Conservation (phyloP, 2,888 invertebrate species). For the Pollenia griseotomentosa region DNA sequence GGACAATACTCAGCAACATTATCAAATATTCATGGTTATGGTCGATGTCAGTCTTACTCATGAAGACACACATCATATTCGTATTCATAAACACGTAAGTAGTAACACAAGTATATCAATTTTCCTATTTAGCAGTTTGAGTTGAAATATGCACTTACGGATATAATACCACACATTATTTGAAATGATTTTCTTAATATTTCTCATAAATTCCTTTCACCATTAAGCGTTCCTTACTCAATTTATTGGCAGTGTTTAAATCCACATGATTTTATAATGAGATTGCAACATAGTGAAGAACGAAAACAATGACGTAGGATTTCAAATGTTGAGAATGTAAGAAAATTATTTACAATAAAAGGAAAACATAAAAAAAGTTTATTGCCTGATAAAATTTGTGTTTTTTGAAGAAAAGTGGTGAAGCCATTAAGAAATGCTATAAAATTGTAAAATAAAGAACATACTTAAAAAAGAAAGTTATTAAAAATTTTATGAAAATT, state of each 20-base stretch:
- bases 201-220: not conserved
- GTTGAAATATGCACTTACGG: not conserved
- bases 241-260: not conserved
- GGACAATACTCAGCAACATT: not conserved
- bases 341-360: constrained; percentile 23
- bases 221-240: not conserved
- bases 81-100: not conserved
- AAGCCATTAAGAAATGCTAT: not conserved
- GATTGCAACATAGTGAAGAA: constrained; percentile 47
- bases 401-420: not conserved
- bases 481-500: not conserved
- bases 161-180: not conserved
- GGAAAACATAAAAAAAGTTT: constrained; percentile 8
- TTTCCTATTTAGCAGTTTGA: not conserved
- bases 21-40: constrained; percentile 49
- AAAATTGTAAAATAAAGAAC: constrained; percentile 5
- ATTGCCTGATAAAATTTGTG: not conserved
- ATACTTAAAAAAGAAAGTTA: not conserved
- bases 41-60: not conserved
- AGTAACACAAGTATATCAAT: constrained; percentile 7
- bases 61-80: too few species aligned
- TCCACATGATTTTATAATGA: constrained; percentile 25
- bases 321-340: constrained; percentile 29
- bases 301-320: constrained; percentile 32
- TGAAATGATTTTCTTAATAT: too few species aligned